Base-by-base conservation (phyloP, 2,888 invertebrate genomes). In the Nomada flava region DNA sequence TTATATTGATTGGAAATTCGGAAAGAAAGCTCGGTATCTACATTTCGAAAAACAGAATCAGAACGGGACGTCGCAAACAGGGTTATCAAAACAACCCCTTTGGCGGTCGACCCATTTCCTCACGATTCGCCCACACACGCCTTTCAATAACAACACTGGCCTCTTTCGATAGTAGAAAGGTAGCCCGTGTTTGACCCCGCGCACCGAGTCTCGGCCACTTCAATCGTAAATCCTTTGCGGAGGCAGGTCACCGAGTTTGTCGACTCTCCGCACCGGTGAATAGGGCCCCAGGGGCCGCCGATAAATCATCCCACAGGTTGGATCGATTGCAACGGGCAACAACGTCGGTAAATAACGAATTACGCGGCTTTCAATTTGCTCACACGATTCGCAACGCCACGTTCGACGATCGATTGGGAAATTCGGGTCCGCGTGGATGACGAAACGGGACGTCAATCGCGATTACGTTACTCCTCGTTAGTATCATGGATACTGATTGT, bases 391-490 rank as follows among this genome's bases (percentile, higher is more conserved):
- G 62, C 15, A 9, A 20, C 7, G 36, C 64, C 64, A 62, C 76
- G 71, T 29, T 29, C 29, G 26, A 73, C 70, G 73, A 84, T 84
- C 82, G 85, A 86, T 84, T 42, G 64, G 55, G 59, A 73, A 63
- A 72, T 76, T 76, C 75, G 60, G 44, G 68, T 60, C 36, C 44
- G 18, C 50, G 10, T 50, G 62, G n/a, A 63, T 62, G 50, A 53
- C 71, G 76, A 72, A 71, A 47, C 67, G 44, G 29, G 20, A 2
- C 42, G 59, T 73, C 55, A 64, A 20, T 53, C 36, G 70, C 79
- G 67, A 79, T 70, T 80, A 79, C 87, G 88, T 88, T 89, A 88
- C 86, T 90, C 88, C 89, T 88, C 86, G 88, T 90, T 88, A 88
- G 84, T 74, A 86, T 86, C 84, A 59, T 36, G 23, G 52, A 67